These are phyloP conservation scores for Poecilia wingei DNA, from an alignment of 2,797 vertebrate species.

Conservation along the genomic window DNA sequence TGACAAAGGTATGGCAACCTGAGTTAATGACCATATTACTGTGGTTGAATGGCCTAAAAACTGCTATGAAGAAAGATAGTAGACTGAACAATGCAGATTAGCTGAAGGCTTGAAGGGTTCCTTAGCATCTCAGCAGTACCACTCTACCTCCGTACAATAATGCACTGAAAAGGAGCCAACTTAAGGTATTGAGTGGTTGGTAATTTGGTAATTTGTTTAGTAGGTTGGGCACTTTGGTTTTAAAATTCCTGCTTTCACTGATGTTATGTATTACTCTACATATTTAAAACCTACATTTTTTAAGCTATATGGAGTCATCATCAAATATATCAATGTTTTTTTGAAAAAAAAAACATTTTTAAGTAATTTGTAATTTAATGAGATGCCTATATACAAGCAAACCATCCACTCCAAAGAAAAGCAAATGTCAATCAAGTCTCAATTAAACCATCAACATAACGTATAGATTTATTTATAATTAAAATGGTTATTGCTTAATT, in stretches of 20 bases:
- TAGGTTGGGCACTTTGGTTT: background rate
- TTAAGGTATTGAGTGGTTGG: background rate
- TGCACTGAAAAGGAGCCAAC: background rate
- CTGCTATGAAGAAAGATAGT: background rate
- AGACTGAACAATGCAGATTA: background rate
- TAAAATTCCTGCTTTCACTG: background rate
- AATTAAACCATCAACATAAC: background rate
- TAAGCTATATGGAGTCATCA: background rate
- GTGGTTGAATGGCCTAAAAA: background rate
- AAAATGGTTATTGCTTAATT: constrained; percentile 15
- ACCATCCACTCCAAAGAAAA: constrained; percentile 7
- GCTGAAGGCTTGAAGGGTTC: background rate
- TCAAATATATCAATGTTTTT: background rate
- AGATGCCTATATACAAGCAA: background rate
- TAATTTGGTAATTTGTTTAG: background rate
- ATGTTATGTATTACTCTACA: background rate
- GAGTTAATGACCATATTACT: background rate
- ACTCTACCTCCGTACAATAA: background rate
- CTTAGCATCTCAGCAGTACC: background rate
- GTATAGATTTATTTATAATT: background rate
- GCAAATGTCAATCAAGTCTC: constrained; percentile 1
- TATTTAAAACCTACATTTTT: background rate
- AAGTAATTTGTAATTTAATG: background rate
- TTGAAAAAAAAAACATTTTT: background rate
- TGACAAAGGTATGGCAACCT: background rate